Percentiles rank a stretch among this genome's conserved stretches.
These are phyloP conservation scores for Carabus problematicus DNA, from an alignment of 2,888 invertebrate species.

Conservation along the genomic window DNA sequence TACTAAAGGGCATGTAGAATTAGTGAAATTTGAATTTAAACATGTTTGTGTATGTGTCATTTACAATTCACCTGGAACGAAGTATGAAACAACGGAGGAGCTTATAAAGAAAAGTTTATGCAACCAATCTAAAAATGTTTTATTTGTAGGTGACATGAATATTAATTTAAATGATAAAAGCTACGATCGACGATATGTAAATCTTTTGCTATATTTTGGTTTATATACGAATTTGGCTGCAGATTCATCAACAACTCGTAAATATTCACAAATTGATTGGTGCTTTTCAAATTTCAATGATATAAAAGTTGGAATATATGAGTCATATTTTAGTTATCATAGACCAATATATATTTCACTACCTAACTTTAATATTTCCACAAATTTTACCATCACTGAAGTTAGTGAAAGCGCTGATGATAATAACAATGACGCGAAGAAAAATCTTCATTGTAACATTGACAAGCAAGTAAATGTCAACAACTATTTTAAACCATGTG, in stretches of 20 bases:
- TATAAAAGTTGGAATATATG: neutral
- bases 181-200: neutral
- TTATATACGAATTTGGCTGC: neutral
- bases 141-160: slow-evolving; percentile 1
- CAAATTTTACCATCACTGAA: neutral
- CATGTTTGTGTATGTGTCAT: neutral
- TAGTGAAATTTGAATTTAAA: neutral
- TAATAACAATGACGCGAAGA: too few relatives aligned
- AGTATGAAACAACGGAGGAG: slow-evolving; percentile 3
- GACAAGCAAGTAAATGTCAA: neutral
- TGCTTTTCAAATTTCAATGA: slow-evolving; percentile 5
- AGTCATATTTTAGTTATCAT: slow-evolving; percentile 5
- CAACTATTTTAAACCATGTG: neutral
- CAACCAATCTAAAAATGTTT: too few relatives aligned
- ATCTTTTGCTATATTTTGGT: neutral
- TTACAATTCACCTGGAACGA: neutral
- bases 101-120: neutral
- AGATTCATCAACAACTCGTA: neutral
- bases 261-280: slow-evolving; percentile 1
- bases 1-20: neutral
- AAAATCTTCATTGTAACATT: neutral
- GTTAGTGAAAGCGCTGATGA: neutral
- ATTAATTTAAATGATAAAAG: neutral
- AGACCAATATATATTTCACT: neutral
- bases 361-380: neutral